Percentiles rank a stretch among this genome's conserved stretches.
phyloP scores from a whole-genome alignment of 2,888 invertebrate species.

The Dicyrtomina minuta region DNA sequence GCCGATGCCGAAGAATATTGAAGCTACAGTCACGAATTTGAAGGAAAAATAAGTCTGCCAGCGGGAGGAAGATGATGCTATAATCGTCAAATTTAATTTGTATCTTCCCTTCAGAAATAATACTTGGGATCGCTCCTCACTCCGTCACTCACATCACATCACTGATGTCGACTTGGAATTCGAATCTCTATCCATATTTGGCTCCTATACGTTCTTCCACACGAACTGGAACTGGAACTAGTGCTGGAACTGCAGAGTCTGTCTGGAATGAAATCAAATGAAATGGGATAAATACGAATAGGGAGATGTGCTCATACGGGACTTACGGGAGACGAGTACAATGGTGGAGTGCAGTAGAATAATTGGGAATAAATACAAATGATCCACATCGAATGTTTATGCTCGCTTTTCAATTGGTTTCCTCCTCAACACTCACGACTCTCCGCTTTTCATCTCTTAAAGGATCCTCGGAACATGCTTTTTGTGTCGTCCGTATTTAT shows the following conservation, averaged over 20 bases:
- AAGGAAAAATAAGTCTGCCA: too few relatives aligned
- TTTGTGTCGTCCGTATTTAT: background rate
- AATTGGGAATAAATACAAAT: constrained; percentile 45
- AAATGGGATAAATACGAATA: constrained; percentile 25
- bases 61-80: constrained; percentile 32
- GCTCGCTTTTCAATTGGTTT: constrained; percentile 28
- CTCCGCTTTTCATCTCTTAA: constrained; percentile 8
- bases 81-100: constrained; percentile 36
- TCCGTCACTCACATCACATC: background rate
- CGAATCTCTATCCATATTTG: too few relatives aligned
- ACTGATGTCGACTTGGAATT: too few relatives aligned
- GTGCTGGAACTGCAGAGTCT: too few relatives aligned
- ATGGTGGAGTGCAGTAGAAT: constrained; percentile 30
- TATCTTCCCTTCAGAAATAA: constrained; percentile 22
- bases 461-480: background rate
- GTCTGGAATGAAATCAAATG: constrained; percentile 1
- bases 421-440: constrained; percentile 15
- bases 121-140: background rate
- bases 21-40: too few relatives aligned
- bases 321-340: background rate
- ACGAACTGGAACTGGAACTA: background rate
- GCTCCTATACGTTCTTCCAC: background rate
- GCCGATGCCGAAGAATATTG: too few relatives aligned
- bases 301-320: background rate
- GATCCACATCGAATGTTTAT: constrained; percentile 40